Base-by-base conservation (phyloP, 2,888 invertebrate species). In the Neoaliturus tenellus region DNA sequence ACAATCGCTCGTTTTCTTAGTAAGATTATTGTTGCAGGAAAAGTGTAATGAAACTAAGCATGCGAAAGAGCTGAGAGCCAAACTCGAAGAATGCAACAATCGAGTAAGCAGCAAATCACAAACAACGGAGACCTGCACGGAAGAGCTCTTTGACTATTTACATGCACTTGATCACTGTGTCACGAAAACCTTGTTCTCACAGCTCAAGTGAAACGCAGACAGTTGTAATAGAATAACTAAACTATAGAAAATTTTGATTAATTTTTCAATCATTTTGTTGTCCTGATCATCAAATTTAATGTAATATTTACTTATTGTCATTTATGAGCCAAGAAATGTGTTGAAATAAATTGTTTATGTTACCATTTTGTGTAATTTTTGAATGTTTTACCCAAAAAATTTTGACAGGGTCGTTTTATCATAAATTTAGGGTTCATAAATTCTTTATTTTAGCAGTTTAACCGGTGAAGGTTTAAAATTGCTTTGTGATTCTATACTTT, bases 151-250 rank as follows among this genome's bases (percentile, higher is more conserved):
- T 87, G 99, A 99, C 91, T 97, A 96, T 89, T 91, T 99, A 39
- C 95, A 97, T 89, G 96, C 97, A 87, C 93, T 99, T 17, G 99
- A 99, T 91, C 96, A 98, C 89, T 99, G 99, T 89, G 98, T 96
- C 84, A 92, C 94, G 67, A 94, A 96, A 90, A 93, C 93, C 87
- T 92, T 96, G 25, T 96, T 95, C 90, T 92, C 92, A 85, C 93
- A 94, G 89, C 91, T 96, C 87, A 96, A 96, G 92, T 96, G 93
- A 93, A 89, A 84, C 20, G 20, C 1, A 23, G 20, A 69, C 69
- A 35, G 23, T 69, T 35, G 3, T 69, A 69, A 69, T 69, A 35
- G 69, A 35, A 39, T 35, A 39, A 23, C 39, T 69, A 33, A 12
- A 39, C 20, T 39, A 35, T 69, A 69, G 69, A n/a, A 69, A 35